Percentiles rank a stretch among this genome's conserved stretches.
phyloP scores from a whole-genome alignment of 1,140 invertebrate genomes.

The Drosophila lini region DNA sequence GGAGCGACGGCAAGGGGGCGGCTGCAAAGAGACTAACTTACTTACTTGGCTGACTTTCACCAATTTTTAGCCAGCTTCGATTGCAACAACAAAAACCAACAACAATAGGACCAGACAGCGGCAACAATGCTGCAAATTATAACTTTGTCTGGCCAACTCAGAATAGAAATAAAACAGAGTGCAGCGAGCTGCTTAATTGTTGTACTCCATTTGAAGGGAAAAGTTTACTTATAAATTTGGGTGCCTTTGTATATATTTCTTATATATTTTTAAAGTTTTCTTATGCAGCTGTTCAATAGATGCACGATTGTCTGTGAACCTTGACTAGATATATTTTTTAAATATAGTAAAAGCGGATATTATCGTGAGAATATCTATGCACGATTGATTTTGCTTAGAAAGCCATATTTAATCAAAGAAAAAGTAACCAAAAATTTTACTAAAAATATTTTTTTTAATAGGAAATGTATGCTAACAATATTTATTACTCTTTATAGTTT shows the following conservation, averaged over 20 bases:
- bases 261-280: not conserved
- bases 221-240: not conserved
- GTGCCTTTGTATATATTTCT: no score
- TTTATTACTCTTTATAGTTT: not conserved
- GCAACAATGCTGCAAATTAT: conserved; percentile 41
- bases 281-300: not conserved
- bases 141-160: conserved; percentile 25
- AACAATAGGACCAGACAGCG: not conserved
- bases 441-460: not conserved
- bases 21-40: conserved; percentile 17
- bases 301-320: conserved; percentile 11
- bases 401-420: not conserved
- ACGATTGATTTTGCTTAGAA: conserved; percentile 5
- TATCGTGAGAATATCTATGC: conserved; percentile 2
- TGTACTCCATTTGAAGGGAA: not conserved
- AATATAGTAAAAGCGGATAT: not conserved
- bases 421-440: not conserved
- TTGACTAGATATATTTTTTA: not conserved
- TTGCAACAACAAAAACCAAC: conserved; percentile 38
- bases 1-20: conserved; percentile 15
- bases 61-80: conserved; percentile 63
- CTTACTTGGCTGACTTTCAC: conserved; percentile 64
- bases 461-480: not conserved
- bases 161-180: conserved; percentile 22
- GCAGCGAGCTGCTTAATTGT: conserved; percentile 25